Evolutionary conservation across 2,113 vertebrate species (phyloP), one percentile per base, ranked within the genome.

Genomic region (Urocynchramus pylzowi): DNA sequence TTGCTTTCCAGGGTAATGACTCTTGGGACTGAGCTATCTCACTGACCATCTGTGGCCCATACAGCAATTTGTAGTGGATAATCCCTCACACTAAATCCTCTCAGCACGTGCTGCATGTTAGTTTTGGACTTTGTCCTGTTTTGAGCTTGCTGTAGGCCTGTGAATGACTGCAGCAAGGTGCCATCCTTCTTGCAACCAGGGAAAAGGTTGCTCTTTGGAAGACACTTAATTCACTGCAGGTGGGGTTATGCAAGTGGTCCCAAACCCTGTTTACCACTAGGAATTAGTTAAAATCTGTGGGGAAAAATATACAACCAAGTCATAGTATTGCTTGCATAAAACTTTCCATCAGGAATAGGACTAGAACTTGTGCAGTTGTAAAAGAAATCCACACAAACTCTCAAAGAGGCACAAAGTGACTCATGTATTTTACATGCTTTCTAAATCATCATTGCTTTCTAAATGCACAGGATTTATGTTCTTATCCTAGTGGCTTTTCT

Each of bases 41-140:
- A 71, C 67, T 90, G 80, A 78, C 97, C 90, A 93, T 95, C 89
- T 95, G 94, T 90, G 77, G 83, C 87, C 75, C 33, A 74, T 61
- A 56, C n/a, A 89, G 61, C 86, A 90, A 84, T 95, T 93, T 86
- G 91, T 84, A 92, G 74, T 42, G 44, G 81, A 41, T 96, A 90
- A 95, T 90, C 57, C 59, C 61, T 89, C 83, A 47, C 18, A 31
- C 63, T 81, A 81, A 87, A 85, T 56, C 64, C 71, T 90, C 52
- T 73, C 33, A 92, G 90, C 80, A 87, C 3, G 5, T 95, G 83
- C 95, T 92, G 68, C 44, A 7, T 86, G 76, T 90, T 97, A 64
- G 65, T 95, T 95, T 94, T 94, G 92, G 93, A 90, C 83, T 64
- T 86, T 35, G 56, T 88, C 63, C 71, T 87, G 35, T 96, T 94